Evolutionary conservation across 2,888 invertebrate genomes (phyloP), one percentile per base, ranked within the genome.

Genomic region (Tineola bisselliella): DNA sequence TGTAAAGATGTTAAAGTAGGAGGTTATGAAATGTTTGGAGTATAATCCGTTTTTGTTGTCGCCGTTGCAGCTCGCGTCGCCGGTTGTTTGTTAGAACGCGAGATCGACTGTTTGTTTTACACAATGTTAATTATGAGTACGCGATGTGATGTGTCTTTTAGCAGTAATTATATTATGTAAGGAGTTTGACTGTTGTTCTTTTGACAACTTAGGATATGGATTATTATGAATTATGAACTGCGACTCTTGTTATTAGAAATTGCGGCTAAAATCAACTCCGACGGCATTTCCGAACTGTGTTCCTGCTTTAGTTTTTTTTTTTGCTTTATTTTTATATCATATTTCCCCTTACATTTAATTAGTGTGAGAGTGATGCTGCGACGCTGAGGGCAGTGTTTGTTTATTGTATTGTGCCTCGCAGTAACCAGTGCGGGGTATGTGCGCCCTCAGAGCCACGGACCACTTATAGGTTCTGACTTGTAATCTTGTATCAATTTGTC

Each of bases 41-140:
- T 59, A 25, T 25, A 6, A 56, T 56, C 80, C 76, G 82, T 84
- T 84, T 82, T 84, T 86, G 87, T 87, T 87, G 86, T 86, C 87
- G 54, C 25, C 54, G 25, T 25, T 67, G 66, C 67, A 70, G 73
- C 80, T 25, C 80, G 84, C 76, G 81, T 79, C 83, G 79, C 68
- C 76, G 82, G 84, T 86, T 86, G 82, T 82, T 84, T 81, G 87
- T 87, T 84, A 82, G 81, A 75, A 69, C 81, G 83, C 73, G 80
- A 77, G 81, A 81, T 83, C 80, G 87, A 84, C 81, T 84, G 81
- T 86, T 88, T 88, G 25, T 86, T 87, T 88, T 87, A 88, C 86
- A 87, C 84, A 88, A 43, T 87, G 87, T 88, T 87, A 87, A 87
- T 90, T 90, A 90, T 90, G 91, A 90, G 90, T 89, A 91, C 90